Evolutionary conservation across 2,888 invertebrate genomes (phyloP), one percentile per base, ranked within the genome.

Genomic region (Athetis lepigone): DNA sequence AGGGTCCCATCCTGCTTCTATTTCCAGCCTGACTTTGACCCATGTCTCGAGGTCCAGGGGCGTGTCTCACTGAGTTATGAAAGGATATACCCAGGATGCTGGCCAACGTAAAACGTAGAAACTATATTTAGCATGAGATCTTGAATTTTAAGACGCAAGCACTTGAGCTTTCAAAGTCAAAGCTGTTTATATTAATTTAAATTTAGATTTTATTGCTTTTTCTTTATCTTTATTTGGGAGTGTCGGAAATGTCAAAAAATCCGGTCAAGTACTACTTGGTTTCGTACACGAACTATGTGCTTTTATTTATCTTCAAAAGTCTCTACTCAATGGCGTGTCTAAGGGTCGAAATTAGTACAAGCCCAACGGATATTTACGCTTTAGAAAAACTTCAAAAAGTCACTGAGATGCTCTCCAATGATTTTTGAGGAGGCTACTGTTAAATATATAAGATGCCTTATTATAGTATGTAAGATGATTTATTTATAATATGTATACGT

Each of bases 1-100:
- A 64, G 18, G 37, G 23, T 50, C 47, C 47, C 52, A 54, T 75
- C 78, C 70, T 61, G 47, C 9, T 13, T 54, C 76, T 81, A 79
- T 79, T 75, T 75, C 13, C 18, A 59, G 69, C 46, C 9, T 19
- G 66, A 57, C 76, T 75, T 66, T 75, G 79, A 81, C 81, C 72
- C 56, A 46, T 33, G 2, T 45, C 21, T 40, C 68, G 73, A 75
- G 77, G 77, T 29, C 46, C 21, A 66, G 75, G 80, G 81, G 82
- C 65, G 80, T 79, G 81, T 77, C 77, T 62, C 7, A 7, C 23
- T 75, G 75, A 78, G 49, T 79, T 69, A 71, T 65, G 29, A 46
- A 23, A 71, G 54, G 62, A 65, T 46, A 23, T 19, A 2, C 2
- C n/a, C 54, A 69, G 62, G 67, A 77, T 61, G 51, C 19, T 40